Base-by-base conservation (phyloP, 1,140 invertebrate species). In the Polypedilum vanderplanki region DNA sequence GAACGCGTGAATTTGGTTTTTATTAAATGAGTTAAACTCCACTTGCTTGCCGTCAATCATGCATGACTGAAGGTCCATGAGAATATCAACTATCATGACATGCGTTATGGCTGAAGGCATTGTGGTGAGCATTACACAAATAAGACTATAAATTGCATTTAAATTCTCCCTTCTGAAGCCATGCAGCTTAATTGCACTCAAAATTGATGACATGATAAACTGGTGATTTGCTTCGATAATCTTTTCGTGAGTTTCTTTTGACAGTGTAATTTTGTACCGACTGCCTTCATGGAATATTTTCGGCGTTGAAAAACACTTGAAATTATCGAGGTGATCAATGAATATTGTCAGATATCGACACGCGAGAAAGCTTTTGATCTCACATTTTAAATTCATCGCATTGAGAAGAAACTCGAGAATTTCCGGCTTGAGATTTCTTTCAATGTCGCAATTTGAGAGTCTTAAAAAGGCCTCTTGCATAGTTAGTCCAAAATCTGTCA, bases 81-180 rank as follows among this genome's bases (percentile, higher is more conserved):
- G 46, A n/a, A n/a, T 57, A n/a, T 12, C n/a, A 57, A 57, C n/a
- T 57, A 57, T 57, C 46, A 57, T 57, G n/a, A 57, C n/a, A n/a
- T n/a, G n/a, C 4, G 46, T 57, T n/a, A n/a, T 12, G 12, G 46
- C 12, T 57, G 46, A 57, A 4, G 46, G 46, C n/a, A 57, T n/a
- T n/a, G 12, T 57, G 9, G n/a, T n/a, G n/a, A 57, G 12, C 46
- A 15, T 57, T n/a, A 57, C n/a, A 57, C 46, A 57, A 57, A 57
- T 57, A 12, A 57, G 12, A 12, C n/a, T 57, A n/a, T n/a, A 57
- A 57, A 57, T 57, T 57, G 46, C 46, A 57, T n/a, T n/a, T 15
- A 57, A 57, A 57, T 57, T 57, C 4, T 4, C n/a, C 4, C 12
- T 57, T 15, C 3, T 57, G 46, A 12, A 57, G 4, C 46, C 46